Percentiles rank a stretch among this genome's conserved stretches.
Evolutionary conservation across 2,888 invertebrate species (phyloP).

Genomic region (Idaea aversata): DNA sequence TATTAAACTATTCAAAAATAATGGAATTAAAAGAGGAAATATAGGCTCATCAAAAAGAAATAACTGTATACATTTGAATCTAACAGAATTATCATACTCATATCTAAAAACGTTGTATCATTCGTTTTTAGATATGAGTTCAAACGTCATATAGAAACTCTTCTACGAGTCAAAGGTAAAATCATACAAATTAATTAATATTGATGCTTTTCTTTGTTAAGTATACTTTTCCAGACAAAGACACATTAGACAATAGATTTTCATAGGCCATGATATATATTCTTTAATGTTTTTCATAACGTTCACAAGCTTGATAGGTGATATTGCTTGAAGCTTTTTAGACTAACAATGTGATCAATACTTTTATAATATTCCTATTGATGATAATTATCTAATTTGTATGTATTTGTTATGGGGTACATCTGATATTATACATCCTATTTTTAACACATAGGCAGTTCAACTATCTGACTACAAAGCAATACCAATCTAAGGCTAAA

Average conservation of each 20-base stretch:
- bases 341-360: background rate
- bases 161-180: background rate
- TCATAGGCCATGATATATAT: background rate
- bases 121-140: too few relatives aligned
- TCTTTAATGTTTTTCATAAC: background rate
- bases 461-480: conserved; percentile 56
- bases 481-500: conserved; percentile 51
- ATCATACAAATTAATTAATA: background rate
- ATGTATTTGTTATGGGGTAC: background rate
- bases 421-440: conserved; percentile 16
- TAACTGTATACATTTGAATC: background rate
- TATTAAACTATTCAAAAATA: background rate
- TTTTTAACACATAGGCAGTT: conserved; percentile 30
- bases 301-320: background rate
- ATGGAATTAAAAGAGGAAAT: background rate
- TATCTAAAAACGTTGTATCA: too few relatives aligned
- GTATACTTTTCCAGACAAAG: background rate
- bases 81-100: too few relatives aligned
- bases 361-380: background rate
- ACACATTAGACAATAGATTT: background rate
- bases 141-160: background rate
- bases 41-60: background rate
- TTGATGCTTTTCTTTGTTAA: background rate
- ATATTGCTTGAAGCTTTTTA: background rate
- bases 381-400: background rate